phyloP scores from a whole-genome alignment of 1,140 invertebrate species.

The Dolichoris vasculosae region DNA sequence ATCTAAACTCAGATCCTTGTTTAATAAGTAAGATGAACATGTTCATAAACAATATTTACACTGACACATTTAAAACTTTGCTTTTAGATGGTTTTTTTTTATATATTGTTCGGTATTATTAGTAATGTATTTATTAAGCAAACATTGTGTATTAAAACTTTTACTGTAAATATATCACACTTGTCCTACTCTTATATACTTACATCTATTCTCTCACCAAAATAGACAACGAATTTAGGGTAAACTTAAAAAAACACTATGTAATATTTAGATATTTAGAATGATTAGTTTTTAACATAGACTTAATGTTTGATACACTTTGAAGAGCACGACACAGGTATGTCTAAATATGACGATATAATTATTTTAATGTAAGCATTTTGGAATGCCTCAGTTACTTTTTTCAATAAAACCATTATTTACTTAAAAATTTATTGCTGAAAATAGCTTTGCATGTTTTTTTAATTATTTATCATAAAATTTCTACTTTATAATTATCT shows the following conservation, averaged over 20 bases:
- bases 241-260: slow-evolving; percentile 33
- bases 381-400: slow-evolving; percentile 16
- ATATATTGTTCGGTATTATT: background rate
- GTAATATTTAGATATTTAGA: slow-evolving; percentile 18
- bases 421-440: background rate
- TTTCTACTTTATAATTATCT: background rate
- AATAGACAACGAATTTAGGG: slow-evolving; percentile 36
- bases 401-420: background rate
- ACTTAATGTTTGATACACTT: slow-evolving; percentile 47
- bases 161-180: slow-evolving; percentile 44
- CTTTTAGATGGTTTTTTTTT: background rate
- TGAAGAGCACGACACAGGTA: slow-evolving; percentile 49
- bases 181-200: slow-evolving; percentile 10
- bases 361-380: slow-evolving; percentile 29
- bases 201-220: slow-evolving; percentile 9
- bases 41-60: background rate
- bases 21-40: background rate
- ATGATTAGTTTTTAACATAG: slow-evolving; percentile 36
- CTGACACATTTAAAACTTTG: background rate
- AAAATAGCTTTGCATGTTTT: slow-evolving; percentile 2
- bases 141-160: slow-evolving; percentile 2
- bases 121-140: background rate
- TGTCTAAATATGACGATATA: slow-evolving; percentile 38
- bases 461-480: background rate
- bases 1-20: background rate